Evolutionary conservation across 2,113 vertebrate species (phyloP).

Genomic region (Chrysemys picta): DNA sequence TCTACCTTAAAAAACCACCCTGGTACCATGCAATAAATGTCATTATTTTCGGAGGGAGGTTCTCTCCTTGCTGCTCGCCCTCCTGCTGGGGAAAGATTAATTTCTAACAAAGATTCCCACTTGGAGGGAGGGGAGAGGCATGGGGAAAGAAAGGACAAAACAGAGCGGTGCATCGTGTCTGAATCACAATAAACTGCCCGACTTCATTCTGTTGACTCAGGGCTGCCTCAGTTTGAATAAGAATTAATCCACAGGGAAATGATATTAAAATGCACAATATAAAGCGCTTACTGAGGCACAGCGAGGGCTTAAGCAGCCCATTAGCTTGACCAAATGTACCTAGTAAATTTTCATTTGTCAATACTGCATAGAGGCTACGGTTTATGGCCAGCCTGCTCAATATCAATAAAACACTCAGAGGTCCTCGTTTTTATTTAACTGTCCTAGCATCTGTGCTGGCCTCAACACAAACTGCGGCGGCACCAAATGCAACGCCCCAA

Average conservation of each 20-base stretch:
- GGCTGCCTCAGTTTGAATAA: conserved; percentile 62
- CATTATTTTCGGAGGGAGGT: conserved; percentile 18
- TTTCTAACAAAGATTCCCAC: conserved; percentile 40
- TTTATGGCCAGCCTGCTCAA: conserved; percentile 74
- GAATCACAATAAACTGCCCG: conserved; percentile 68
- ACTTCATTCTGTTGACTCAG: conserved; percentile 74
- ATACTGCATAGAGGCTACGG: conserved; percentile 72
- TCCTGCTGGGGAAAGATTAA: neutral
- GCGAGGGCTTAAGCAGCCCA: conserved; percentile 72
- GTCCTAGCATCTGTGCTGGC: neutral
- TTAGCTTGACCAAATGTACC: conserved; percentile 68
- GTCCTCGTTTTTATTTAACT: conserved; percentile 58
- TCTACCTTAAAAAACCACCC: neutral
- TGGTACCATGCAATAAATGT: neutral
- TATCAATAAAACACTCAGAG: conserved; percentile 28
- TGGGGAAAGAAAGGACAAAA: conserved; percentile 2
- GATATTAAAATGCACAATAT: conserved; percentile 65
- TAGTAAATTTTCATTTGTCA: conserved; percentile 74
- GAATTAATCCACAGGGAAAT: conserved; percentile 69
- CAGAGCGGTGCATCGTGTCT: conserved; percentile 22
- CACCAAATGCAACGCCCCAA: neutral
- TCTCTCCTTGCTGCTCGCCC: neutral
- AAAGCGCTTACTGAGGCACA: conserved; percentile 62
- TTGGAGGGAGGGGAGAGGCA: neutral
- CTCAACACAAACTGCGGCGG: neutral